phyloP scores from a whole-genome alignment of 2,888 invertebrate species.

The Bombylius major region DNA sequence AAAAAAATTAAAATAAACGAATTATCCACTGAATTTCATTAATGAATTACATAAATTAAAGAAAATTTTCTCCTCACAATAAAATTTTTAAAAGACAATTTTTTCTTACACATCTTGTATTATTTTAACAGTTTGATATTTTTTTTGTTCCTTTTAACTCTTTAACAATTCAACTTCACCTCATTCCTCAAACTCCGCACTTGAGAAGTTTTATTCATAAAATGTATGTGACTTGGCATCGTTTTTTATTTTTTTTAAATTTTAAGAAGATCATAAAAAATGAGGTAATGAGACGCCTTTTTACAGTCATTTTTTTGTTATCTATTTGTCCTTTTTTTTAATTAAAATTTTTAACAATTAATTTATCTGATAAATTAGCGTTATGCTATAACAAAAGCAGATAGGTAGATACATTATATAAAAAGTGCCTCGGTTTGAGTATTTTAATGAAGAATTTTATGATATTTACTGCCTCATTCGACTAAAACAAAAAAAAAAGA shows the following conservation, averaged over 20 bases:
- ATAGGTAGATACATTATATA: neutral
- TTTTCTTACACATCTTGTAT: no score
- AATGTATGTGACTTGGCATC: conserved; percentile 6
- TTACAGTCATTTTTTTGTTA: neutral
- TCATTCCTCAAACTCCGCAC: no score
- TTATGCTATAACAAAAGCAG: neutral
- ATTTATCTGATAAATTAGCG: conserved; percentile 15
- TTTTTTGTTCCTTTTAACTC: no score
- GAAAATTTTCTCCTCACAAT: conserved; percentile 7
- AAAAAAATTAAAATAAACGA: neutral
- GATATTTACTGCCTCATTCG: no score
- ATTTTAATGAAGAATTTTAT: no score
- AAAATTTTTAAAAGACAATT: no score
- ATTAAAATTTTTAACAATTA: conserved; percentile 14
- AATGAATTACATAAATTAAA: conserved; percentile 17
- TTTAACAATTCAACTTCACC: no score
- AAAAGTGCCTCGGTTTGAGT: conserved; percentile 1
- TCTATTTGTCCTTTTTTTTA: conserved; percentile 9
- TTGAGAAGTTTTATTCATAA: neutral
- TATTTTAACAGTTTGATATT: no score
- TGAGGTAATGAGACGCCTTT: conserved; percentile 9
- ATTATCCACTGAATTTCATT: conserved; percentile 16
- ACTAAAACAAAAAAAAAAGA: no score
- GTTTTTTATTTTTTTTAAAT: neutral
- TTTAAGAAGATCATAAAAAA: conserved; percentile 6